Evolutionary conservation across 2,888 invertebrate genomes (phyloP), one percentile per base, ranked within the genome.

Genomic region (Empis livida): DNA sequence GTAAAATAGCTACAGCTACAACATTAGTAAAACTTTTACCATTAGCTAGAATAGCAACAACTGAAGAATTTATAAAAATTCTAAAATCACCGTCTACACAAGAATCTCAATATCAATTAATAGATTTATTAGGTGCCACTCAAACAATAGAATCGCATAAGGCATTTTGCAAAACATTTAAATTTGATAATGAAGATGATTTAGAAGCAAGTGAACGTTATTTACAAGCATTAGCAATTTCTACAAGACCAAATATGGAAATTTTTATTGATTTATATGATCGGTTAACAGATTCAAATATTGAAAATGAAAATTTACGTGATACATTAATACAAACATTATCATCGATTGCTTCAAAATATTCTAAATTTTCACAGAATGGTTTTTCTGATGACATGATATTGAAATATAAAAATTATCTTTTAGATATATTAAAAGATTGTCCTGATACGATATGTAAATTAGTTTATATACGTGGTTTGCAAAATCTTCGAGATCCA

Each of bases 201-300:
- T 66, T 74, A n/a, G 75, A 77, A 15, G 65, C 76, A 30, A 71
- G 77, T 1, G 89, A 89, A 60, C 71, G 85, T 49, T 88, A 87
- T 63, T 70, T 89, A 2, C 80, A 87, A 75, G 78, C 82, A 0
- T 62, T 84, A 10, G 82, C 87, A 0, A 71, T 83, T 42, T 77
- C 79, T 2, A 76, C 82, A 0, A 75, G 82, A 56, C 81, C 84
- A 2, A 71, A 75, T 38, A 70, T 72, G 32, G 61, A 63, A 38
- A 65, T 78, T n/a, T 59, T 79, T 11, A 62, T 64, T 48, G 60
- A 65, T 47, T 55, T 69, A 1, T 60, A 58, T 15, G 42, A 47
- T 9, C 44, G 56, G 10, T 49, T 63, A 8, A 47, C 54, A 10
- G 20, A 72, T 58, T 71, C 64, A 23, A 68, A 61, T 51, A 67